Conservation (phyloP, 2,797 vertebrate species). For the Danio jaintianensis region DNA sequence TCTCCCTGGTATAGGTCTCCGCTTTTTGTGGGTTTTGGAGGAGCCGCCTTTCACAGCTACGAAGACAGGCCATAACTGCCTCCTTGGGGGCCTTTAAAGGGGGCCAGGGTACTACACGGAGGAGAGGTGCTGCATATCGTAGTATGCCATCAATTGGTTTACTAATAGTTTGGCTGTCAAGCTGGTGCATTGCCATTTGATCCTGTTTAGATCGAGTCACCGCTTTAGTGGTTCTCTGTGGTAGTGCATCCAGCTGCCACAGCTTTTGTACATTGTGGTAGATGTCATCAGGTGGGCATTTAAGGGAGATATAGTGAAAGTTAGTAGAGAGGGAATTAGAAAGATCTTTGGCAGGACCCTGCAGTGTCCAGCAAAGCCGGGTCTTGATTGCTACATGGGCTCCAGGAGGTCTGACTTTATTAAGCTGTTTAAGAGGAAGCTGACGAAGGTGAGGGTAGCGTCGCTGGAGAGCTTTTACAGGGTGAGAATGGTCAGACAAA, state of each 20-base stretch:
- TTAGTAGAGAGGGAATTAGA: no score
- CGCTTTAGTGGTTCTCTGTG: neutral
- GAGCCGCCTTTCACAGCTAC: neutral
- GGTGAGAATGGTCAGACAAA: slow-evolving; percentile 2
- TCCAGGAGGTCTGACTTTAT: neutral
- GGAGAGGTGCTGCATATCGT: neutral
- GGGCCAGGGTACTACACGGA: neutral
- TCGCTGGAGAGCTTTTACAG: neutral
- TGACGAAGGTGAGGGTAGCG: neutral
- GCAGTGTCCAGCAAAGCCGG: slow-evolving; percentile 24
- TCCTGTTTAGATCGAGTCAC: slow-evolving; percentile 30
- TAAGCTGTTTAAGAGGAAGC: neutral
- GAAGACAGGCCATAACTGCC: neutral
- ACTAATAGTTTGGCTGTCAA: neutral
- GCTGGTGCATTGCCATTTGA: slow-evolving; percentile 13
- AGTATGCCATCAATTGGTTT: neutral
- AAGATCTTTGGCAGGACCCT: no score
- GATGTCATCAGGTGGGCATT: no score
- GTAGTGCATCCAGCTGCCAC: slow-evolving; percentile 31
- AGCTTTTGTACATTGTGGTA: slow-evolving; percentile 27
- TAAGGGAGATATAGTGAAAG: no score
- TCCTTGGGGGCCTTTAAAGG: neutral
- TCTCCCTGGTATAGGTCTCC: neutral
- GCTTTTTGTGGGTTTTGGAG: neutral
- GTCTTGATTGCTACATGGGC: neutral